These are phyloP conservation scores for Notospermus geniculatus DNA, from an alignment of 1,140 invertebrate genomes.

Conservation along the genomic window DNA sequence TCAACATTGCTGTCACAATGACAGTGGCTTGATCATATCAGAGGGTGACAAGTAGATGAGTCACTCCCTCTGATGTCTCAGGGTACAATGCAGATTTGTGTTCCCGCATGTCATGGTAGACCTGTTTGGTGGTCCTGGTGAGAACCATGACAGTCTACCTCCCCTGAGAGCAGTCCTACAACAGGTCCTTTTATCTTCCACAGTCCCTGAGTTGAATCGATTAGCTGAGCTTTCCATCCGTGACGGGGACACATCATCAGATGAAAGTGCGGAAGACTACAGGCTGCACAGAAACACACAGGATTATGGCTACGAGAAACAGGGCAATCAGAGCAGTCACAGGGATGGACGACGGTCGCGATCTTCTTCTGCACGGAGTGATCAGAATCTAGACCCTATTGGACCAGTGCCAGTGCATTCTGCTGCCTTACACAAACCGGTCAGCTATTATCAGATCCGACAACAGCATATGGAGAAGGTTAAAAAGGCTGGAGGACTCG, in stretches of 20 bases:
- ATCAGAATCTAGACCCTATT: conserved; percentile 21
- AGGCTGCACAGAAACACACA: conserved; percentile 32
- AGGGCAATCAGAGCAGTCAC: conserved; percentile 25
- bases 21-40: too few species aligned
- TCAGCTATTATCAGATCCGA: conserved; percentile 41
- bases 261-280: conserved; percentile 20
- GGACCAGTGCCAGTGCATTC: conserved; percentile 25
- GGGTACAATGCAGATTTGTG: too few species aligned
- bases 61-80: too few species aligned
- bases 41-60: too few species aligned
- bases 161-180: too few species aligned
- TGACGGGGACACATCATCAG: conserved; percentile 6
- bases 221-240: not conserved
- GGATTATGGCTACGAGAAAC: conserved; percentile 38
- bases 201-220: not conserved
- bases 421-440: conserved; percentile 37
- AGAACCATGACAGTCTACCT: not conserved
- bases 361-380: conserved; percentile 19
- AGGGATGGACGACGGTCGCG: conserved; percentile 26
- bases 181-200: not conserved
- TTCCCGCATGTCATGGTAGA: too few species aligned
- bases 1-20: too few species aligned
- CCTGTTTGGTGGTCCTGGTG: too few species aligned
- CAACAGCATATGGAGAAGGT: conserved; percentile 36
- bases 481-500: conserved; percentile 38